phyloP scores from a whole-genome alignment of 2,797 vertebrate species.

The Myotis planiceps region DNA sequence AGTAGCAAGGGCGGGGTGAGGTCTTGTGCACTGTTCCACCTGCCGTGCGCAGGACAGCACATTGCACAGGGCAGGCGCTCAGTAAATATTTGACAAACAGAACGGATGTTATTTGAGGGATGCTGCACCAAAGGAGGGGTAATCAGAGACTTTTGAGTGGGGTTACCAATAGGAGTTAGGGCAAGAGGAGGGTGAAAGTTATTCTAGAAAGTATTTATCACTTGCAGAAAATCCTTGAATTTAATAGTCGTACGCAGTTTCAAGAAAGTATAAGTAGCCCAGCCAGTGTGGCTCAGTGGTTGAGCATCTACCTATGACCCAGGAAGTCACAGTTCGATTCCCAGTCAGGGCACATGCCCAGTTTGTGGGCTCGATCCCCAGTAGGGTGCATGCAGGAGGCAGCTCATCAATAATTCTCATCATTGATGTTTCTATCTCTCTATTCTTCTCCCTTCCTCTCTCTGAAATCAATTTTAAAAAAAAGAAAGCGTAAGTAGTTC shows the following conservation, averaged over 20 bases:
- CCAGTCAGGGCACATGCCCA: too few species aligned
- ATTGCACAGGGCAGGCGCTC: too few species aligned
- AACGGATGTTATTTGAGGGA: background rate
- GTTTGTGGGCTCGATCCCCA: too few species aligned
- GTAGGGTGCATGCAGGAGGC: too few species aligned
- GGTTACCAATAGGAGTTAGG: background rate
- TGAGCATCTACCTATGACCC: too few species aligned
- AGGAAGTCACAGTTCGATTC: too few species aligned
- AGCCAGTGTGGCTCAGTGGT: too few species aligned
- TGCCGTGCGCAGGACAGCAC: rapidly evolving
- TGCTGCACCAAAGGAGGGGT: background rate
- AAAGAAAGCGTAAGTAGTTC: background rate
- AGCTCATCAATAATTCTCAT: too few species aligned
- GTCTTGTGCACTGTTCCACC: background rate
- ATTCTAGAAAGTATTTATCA: background rate
- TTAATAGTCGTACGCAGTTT: background rate
- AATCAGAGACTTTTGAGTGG: background rate
- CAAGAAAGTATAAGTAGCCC: background rate
- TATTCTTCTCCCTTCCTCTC: too few species aligned
- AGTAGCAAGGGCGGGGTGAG: background rate
- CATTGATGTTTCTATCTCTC: too few species aligned
- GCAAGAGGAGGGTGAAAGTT: background rate
- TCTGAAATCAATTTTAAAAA: too few species aligned
- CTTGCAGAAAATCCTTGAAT: background rate
- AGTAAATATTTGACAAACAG: background rate